A percentile compares a stretch with the other conserved stretches of the same genome.
Evolutionary conservation across 2,888 invertebrate genomes (phyloP).

Genomic region (Drosophila fungiperda): DNA sequence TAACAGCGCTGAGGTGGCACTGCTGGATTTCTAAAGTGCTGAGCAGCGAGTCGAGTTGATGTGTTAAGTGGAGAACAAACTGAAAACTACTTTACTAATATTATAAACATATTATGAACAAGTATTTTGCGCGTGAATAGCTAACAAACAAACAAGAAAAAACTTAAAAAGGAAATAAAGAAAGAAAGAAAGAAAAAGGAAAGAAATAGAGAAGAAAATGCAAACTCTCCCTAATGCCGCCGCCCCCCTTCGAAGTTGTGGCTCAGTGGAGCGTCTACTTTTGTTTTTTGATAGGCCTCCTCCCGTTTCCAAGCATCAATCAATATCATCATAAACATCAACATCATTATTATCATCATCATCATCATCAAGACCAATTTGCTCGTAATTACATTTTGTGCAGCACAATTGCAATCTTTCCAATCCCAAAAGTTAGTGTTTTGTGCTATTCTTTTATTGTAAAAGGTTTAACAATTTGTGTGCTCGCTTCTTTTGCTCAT

Average conservation of each 20-base stretch:
- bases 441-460: slow-evolving; percentile 40
- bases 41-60: slow-evolving; percentile 9
- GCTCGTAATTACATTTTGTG: slow-evolving; percentile 7
- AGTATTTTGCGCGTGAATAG: slow-evolving; percentile 57
- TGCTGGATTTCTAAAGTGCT: slow-evolving; percentile 58
- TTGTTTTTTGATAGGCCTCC: slow-evolving; percentile 23
- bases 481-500: slow-evolving; percentile 46
- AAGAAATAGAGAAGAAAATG: slow-evolving; percentile 5
- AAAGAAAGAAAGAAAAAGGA: slow-evolving; percentile 11
- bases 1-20: slow-evolving; percentile 38
- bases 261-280: slow-evolving; percentile 51
- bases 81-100: slow-evolving; percentile 74
- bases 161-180: slow-evolving; percentile 2
- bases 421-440: slow-evolving; percentile 39
- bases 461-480: slow-evolving; percentile 27
- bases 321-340: background rate
- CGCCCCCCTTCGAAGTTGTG: slow-evolving; percentile 35
- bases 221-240: slow-evolving; percentile 3
- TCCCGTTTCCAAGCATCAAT: slow-evolving; percentile 11
- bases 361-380: background rate
- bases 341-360: background rate
- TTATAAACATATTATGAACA: slow-evolving; percentile 76
- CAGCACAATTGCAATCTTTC: slow-evolving; percentile 38
- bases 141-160: slow-evolving; percentile 26
- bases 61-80: slow-evolving; percentile 13